Evolutionary conservation across 2,797 vertebrate genomes (phyloP).

Genomic region (Aulostomus chinensis): DNA sequence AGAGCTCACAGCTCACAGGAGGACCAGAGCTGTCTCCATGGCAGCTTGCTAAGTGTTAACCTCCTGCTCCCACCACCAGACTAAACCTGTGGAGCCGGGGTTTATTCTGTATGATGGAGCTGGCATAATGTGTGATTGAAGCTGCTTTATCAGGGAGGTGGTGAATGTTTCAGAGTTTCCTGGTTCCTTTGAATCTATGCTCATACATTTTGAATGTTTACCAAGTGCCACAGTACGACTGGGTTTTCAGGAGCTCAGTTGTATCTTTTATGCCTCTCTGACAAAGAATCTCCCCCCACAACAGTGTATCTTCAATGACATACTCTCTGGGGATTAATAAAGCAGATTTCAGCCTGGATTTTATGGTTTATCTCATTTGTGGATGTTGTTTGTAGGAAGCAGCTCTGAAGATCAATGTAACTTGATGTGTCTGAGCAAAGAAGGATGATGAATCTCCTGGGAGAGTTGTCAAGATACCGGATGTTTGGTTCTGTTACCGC

Average conservation of each 20-base stretch:
- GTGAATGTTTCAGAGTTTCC: slow-evolving; percentile 50
- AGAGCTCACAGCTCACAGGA: slow-evolving; percentile 12
- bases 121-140: slow-evolving; percentile 9
- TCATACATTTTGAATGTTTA: slow-evolving; percentile 51
- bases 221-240: slow-evolving; percentile 21
- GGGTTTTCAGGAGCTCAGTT: slow-evolving; percentile 9
- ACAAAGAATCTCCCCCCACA: slow-evolving; percentile 9
- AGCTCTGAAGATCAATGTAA: no score
- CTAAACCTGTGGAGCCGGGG: slow-evolving; percentile 10
- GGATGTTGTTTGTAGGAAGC: slow-evolving; percentile 4
- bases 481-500: no score
- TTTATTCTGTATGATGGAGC: background rate
- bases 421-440: no score
- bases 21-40: slow-evolving; percentile 31
- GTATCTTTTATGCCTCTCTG: slow-evolving; percentile 21
- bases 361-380: background rate
- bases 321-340: background rate
- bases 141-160: slow-evolving; percentile 14
- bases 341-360: background rate
- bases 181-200: slow-evolving; percentile 33
- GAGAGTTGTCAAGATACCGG: no score
- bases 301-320: slow-evolving; percentile 2
- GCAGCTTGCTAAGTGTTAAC: slow-evolving; percentile 21
- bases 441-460: no score
- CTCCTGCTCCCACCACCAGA: slow-evolving; percentile 13